These are phyloP conservation scores for Nymphalis urticae DNA, from an alignment of 2,888 invertebrate species.

Conservation along the genomic window DNA sequence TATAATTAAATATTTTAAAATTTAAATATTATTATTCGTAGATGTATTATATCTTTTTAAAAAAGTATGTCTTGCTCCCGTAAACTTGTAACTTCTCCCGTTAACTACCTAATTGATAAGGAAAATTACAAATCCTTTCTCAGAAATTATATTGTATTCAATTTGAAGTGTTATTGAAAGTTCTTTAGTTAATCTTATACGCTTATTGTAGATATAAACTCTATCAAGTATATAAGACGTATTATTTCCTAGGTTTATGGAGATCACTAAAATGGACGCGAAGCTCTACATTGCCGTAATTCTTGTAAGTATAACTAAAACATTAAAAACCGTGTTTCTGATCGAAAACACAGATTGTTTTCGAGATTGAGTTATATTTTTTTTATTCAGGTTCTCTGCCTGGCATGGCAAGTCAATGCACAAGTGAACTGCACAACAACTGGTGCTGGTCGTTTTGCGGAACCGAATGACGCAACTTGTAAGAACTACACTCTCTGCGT, in stretches of 20 bases:
- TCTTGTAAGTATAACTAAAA: conserved; percentile 50
- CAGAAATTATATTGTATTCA: conserved; percentile 14
- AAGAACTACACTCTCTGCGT: conserved; percentile 69
- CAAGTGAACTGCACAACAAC: conserved; percentile 55
- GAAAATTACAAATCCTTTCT: conserved; percentile 10
- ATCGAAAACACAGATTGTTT: too few relatives aligned
- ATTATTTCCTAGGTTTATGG: conserved; percentile 29
- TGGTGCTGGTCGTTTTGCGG: conserved; percentile 60
- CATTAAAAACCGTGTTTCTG: neutral
- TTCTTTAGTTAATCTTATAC: conserved; percentile 29
- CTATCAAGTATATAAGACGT: conserved; percentile 39
- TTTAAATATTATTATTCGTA: too few relatives aligned
- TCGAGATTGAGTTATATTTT: neutral
- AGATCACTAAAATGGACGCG: conserved; percentile 46
- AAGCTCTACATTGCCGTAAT: conserved; percentile 44
- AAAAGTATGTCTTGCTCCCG: too few relatives aligned
- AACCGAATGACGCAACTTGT: conserved; percentile 65
- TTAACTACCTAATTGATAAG: conserved; percentile 11
- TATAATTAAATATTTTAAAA: too few relatives aligned
- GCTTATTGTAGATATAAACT: conserved; percentile 41
- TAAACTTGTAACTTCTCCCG: too few relatives aligned
- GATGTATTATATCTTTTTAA: too few relatives aligned
- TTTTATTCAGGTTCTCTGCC: conserved; percentile 42
- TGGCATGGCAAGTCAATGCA: conserved; percentile 50
- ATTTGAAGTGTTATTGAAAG: conserved; percentile 15